These are phyloP conservation scores for Drosophila grimshawi DNA, from an alignment of 1,140 invertebrate genomes.

Conservation along the genomic window DNA sequence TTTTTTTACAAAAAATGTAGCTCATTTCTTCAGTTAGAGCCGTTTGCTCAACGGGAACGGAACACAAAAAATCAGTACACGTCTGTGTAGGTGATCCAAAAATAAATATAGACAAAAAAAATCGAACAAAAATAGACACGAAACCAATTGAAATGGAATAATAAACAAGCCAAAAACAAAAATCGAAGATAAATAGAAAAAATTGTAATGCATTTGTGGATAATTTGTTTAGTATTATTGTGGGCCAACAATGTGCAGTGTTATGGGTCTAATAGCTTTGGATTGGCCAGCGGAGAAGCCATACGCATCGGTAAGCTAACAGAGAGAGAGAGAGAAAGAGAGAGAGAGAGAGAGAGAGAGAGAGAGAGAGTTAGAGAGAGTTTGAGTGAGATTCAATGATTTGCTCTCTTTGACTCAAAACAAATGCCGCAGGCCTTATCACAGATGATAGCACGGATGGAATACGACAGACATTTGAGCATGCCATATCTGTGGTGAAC, in stretches of 20 bases:
- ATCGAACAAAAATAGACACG: conserved; percentile 23
- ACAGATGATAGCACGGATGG: conserved; percentile 63
- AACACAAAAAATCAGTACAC: conserved; percentile 16
- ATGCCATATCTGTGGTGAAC: conserved; percentile 74
- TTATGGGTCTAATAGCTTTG: conserved; percentile 50
- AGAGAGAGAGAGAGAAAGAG: background rate
- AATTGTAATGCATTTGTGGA: conserved; percentile 48
- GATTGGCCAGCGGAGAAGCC: conserved; percentile 32
- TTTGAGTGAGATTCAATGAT: background rate
- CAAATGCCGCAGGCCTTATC: conserved; percentile 63
- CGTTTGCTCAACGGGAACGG: conserved; percentile 43
- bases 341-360: too few relatives aligned
- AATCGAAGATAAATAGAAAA: background rate
- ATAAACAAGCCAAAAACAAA: background rate
- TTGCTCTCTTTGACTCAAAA: conserved; percentile 48
- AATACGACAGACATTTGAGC: conserved; percentile 70
- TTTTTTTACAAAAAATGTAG: conserved; percentile 39
- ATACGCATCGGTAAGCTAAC: conserved; percentile 68
- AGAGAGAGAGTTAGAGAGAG: too few relatives aligned
- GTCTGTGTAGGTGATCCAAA: conserved; percentile 48
- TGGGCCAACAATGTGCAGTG: conserved; percentile 35
- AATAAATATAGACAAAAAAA: conserved; percentile 53
- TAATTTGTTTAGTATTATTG: conserved; percentile 38
- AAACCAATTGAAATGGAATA: conserved; percentile 12
- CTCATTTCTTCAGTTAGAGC: conserved; percentile 44